Percentiles rank a stretch among this genome's conserved stretches.
phyloP scores from a whole-genome alignment of 2,888 invertebrate genomes.

The Sphecodes monilicornis region DNA sequence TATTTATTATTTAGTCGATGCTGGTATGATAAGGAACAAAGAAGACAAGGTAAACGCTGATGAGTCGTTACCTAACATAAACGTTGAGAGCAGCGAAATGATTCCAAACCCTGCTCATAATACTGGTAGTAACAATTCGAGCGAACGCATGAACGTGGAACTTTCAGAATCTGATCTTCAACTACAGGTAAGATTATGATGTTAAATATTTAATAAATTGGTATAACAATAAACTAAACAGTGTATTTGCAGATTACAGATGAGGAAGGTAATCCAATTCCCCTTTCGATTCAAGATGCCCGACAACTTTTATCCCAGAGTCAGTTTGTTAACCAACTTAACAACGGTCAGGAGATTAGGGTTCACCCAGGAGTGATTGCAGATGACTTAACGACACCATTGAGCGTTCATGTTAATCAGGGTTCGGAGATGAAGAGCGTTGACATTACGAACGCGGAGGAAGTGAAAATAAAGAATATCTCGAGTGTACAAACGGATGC shows the following conservation, averaged over 20 bases:
- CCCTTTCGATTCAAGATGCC: conserved; percentile 89
- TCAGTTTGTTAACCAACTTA: conserved; percentile 81
- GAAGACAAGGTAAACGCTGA: conserved; percentile 64
- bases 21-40: conserved; percentile 74
- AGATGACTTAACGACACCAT: conserved; percentile 83
- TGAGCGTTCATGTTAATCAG: conserved; percentile 83
- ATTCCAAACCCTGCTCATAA: conserved; percentile 64
- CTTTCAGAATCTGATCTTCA: conserved; percentile 79
- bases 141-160: conserved; percentile 73
- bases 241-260: conserved; percentile 86
- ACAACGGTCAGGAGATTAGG: conserved; percentile 80
- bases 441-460: conserved; percentile 29
- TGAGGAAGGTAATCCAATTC: conserved; percentile 89
- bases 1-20: conserved; percentile 71
- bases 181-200: conserved; percentile 74
- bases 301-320: conserved; percentile 87
- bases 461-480: conserved; percentile 53
- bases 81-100: conserved; percentile 69
- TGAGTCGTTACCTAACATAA: conserved; percentile 74
- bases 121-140: conserved; percentile 62
- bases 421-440: conserved; percentile 55
- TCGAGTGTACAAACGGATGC: conserved; percentile 73
- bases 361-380: conserved; percentile 74
- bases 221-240: background rate
- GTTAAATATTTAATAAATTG: background rate